Conservation (phyloP, 64 coral and sea anemone species). For the Pachyseris speciosa region DNA sequence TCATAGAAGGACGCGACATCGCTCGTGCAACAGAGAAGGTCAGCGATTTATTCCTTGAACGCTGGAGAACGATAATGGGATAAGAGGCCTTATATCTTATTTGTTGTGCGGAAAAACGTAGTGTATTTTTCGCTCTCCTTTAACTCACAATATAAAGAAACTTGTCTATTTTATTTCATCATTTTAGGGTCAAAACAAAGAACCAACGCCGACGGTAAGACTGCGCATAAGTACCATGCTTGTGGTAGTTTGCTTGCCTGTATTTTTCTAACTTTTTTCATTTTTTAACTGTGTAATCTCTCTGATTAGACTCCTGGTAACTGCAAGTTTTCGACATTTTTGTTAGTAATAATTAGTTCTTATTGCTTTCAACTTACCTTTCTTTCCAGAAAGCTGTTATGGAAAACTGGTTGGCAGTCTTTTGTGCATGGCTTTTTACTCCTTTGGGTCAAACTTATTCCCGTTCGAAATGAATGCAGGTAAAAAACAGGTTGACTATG, state of each 20-base stretch:
- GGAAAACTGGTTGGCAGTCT: background rate
- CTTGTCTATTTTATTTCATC: background rate
- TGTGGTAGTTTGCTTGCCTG: background rate
- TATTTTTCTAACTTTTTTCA: too few species aligned
- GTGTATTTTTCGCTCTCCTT: too few species aligned
- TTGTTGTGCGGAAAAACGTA: too few species aligned
- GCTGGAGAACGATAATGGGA: too few species aligned
- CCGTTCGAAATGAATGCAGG: conserved; percentile 8
- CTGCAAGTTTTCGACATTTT: background rate
- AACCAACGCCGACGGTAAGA: conserved; percentile 9
- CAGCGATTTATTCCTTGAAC: background rate
- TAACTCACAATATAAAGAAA: too few species aligned
- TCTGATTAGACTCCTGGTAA: too few species aligned
- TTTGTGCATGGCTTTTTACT: background rate
- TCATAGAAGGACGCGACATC: conserved; percentile 53
- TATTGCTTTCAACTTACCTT: background rate
- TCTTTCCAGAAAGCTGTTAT: background rate
- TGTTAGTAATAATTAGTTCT: background rate
- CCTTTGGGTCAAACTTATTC: background rate
- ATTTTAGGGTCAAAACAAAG: background rate
- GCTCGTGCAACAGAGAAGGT: background rate
- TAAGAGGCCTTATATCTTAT: too few species aligned
- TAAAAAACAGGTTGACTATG: background rate
- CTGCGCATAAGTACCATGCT: background rate
- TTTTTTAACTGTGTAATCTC: too few species aligned